phyloP scores from a whole-genome alignment of 2,888 invertebrate genomes.

The Ischnus inquisitorius region DNA sequence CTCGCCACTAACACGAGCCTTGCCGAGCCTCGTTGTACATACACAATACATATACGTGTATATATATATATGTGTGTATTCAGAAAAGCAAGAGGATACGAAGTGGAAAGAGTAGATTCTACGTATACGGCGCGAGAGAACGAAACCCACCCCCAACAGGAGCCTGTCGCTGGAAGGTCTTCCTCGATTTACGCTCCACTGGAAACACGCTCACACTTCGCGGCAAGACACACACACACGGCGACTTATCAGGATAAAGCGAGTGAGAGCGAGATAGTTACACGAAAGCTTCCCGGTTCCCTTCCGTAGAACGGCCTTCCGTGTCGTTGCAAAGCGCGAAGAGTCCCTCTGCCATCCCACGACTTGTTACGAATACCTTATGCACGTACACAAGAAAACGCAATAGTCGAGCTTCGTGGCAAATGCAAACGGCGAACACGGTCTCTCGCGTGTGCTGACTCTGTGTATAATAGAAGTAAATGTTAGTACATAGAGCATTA shows the following conservation, averaged over 20 bases:
- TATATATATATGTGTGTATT: no score
- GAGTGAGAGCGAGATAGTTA: not conserved
- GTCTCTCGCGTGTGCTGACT: not conserved
- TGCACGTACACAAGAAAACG: constrained; percentile 16
- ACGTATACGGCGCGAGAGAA: not conserved
- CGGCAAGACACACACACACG: not conserved
- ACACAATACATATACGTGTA: no score
- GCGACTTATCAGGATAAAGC: not conserved
- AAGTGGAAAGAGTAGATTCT: constrained; percentile 10
- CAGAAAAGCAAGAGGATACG: constrained; percentile 6
- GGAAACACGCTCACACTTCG: constrained; percentile 48
- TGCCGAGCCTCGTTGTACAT: not conserved
- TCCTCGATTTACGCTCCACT: constrained; percentile 74
- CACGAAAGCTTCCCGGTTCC: not conserved
- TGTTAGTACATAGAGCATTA: not conserved
- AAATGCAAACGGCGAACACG: constrained; percentile 40
- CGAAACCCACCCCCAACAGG: constrained; percentile 2
- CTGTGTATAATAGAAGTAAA: constrained; percentile 6
- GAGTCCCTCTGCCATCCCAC: not conserved
- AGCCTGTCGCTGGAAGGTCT: constrained; percentile 72
- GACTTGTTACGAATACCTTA: constrained; percentile 19
- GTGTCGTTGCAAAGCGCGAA: constrained; percentile 35
- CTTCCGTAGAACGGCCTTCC: not conserved
- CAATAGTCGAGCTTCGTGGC: constrained; percentile 18
- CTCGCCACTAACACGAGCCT: constrained; percentile 46